These are phyloP conservation scores for Dolichoris vasculosae DNA, from an alignment of 1,140 invertebrate genomes.

Conservation along the genomic window DNA sequence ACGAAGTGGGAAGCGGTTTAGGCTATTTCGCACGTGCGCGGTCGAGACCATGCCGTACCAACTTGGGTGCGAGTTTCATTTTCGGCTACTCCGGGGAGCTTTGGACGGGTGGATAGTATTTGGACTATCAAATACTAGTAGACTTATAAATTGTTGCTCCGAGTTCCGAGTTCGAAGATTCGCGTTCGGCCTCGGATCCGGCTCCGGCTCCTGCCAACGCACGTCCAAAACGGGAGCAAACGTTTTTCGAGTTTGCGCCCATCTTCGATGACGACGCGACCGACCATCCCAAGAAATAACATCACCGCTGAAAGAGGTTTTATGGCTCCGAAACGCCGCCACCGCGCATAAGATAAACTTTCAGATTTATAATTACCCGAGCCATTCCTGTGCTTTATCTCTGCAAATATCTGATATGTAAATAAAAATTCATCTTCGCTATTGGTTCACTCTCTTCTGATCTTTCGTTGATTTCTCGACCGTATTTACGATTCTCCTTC, in stretches of 20 bases:
- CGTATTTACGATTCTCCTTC: too few relatives aligned
- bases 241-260: too few relatives aligned
- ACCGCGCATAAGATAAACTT: not conserved
- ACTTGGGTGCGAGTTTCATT: too few relatives aligned
- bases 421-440: not conserved
- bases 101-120: too few relatives aligned
- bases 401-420: slow-evolving; percentile 28
- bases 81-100: too few relatives aligned
- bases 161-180: not conserved
- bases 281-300: not conserved
- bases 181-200: too few relatives aligned
- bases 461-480: not conserved
- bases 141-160: slow-evolving; percentile 12
- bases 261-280: not conserved
- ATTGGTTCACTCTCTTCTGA: not conserved
- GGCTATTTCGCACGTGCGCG: not conserved
- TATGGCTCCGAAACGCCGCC: not conserved
- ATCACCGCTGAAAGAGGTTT: not conserved
- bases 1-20: too few relatives aligned
- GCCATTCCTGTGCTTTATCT: not conserved
- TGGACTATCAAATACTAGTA: not conserved
- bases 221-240: not conserved
- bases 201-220: too few relatives aligned
- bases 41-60: too few relatives aligned
- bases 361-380: slow-evolving; percentile 33